Percentiles rank a stretch among this genome's conserved stretches.
These are phyloP conservation scores for Capitulum mitella DNA, from an alignment of 2,888 invertebrate species.

Conservation along the genomic window DNA sequence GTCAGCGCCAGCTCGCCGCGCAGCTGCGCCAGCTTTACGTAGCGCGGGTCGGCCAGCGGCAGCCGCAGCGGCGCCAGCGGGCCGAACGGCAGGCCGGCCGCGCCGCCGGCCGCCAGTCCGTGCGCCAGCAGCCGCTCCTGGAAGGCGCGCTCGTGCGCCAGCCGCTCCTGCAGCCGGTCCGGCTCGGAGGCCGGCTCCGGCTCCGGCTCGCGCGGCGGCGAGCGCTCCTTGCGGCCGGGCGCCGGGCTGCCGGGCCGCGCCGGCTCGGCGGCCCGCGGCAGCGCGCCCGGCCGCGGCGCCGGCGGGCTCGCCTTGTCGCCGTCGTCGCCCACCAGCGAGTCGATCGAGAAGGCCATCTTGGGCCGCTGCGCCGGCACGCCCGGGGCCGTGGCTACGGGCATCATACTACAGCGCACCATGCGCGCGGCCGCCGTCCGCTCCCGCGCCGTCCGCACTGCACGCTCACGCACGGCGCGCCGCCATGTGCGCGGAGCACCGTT, in stretches of 20 bases:
- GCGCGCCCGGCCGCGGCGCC: constrained; percentile 26
- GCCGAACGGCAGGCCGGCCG: not conserved
- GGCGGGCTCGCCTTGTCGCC: constrained; percentile 28
- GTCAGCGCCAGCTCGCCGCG: not conserved
- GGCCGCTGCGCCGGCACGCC: constrained; percentile 50
- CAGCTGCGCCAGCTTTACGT: constrained; percentile 6
- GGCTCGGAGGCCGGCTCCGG: not conserved
- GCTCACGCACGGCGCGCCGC: not conserved
- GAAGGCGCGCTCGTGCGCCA: constrained; percentile 11
- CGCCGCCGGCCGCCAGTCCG: not conserved
- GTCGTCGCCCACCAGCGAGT: constrained; percentile 75
- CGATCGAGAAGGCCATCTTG: constrained; percentile 88
- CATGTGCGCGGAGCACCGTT: not conserved
- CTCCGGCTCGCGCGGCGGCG: constrained; percentile 32
- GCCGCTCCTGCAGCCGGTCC: constrained; percentile 12
- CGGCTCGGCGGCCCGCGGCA: constrained; percentile 16
- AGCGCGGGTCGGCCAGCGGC: constrained; percentile 19
- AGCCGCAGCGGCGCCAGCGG: constrained; percentile 13
- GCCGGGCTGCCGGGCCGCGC: constrained; percentile 33
- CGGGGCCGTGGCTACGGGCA: constrained; percentile 3
- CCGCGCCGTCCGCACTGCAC: not conserved
- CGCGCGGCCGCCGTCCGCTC: not conserved
- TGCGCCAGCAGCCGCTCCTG: constrained; percentile 15
- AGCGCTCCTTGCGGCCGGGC: constrained; percentile 35
- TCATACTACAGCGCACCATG: constrained; percentile 17